Evolutionary conservation across 2,797 vertebrate genomes (phyloP).

Genomic region (Labroides dimidiatus): DNA sequence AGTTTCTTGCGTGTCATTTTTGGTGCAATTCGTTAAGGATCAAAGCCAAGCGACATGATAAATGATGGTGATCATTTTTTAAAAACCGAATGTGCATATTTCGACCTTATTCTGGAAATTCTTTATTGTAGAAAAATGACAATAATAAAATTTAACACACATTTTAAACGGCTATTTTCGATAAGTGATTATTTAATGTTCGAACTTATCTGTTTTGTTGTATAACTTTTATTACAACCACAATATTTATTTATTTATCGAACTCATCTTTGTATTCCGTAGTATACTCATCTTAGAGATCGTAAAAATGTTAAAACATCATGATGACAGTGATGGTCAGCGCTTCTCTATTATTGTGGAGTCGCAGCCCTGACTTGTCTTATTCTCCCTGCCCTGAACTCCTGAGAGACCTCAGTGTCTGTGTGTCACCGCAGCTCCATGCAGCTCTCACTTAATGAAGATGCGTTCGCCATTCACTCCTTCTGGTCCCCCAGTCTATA

Average conservation of each 20-base stretch:
- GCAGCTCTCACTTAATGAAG: constrained; percentile 80
- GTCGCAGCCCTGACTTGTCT: constrained; percentile 33
- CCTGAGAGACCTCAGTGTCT: constrained; percentile 55
- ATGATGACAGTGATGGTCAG: constrained; percentile 18
- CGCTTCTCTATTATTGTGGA: constrained; percentile 30
- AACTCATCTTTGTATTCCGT: too few relatives aligned
- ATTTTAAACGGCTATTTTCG: background rate
- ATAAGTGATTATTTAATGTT: constrained; percentile 1
- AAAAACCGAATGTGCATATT: background rate
- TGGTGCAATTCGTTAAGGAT: constrained; percentile 11
- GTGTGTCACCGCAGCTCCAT: constrained; percentile 65
- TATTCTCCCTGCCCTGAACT: constrained; percentile 44
- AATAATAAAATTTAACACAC: constrained; percentile 14
- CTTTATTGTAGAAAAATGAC: constrained; percentile 6
- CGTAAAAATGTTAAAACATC: constrained; percentile 10
- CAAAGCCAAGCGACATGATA: constrained; percentile 13
- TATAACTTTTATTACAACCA: background rate
- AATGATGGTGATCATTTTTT: background rate
- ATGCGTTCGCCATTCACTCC: constrained; percentile 79
- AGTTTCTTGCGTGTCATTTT: constrained; percentile 31
- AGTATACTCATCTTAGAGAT: background rate
- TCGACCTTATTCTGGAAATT: background rate
- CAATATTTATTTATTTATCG: background rate
- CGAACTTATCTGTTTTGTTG: background rate
- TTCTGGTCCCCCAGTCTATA: constrained; percentile 85